phyloP scores from a whole-genome alignment of 2,797 vertebrate genomes.

The Sylvilagus floridanus region DNA sequence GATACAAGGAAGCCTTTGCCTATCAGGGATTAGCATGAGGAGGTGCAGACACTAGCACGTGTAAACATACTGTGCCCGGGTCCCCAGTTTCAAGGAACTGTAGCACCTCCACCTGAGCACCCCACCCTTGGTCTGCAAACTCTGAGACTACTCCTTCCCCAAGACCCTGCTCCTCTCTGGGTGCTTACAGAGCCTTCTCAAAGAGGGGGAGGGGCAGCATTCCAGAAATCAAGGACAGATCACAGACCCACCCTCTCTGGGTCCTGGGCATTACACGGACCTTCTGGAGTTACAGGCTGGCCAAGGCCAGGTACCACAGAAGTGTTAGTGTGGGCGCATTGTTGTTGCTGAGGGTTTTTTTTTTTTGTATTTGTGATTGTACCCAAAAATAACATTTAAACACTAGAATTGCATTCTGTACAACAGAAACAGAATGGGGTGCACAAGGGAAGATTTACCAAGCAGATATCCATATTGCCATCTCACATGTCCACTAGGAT shows the following conservation, averaged over 20 bases:
- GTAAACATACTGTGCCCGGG: neutral
- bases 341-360: neutral
- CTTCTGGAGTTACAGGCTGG: neutral
- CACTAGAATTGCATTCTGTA: neutral
- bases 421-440: neutral
- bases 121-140: neutral
- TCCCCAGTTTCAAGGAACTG: neutral
- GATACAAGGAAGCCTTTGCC: neutral
- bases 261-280: neutral
- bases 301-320: neutral
- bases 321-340: neutral
- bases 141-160: neutral
- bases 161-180: neutral
- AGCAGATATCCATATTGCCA: neutral
- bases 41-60: neutral
- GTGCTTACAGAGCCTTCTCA: neutral
- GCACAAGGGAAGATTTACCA: neutral
- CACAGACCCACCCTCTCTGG: neutral
- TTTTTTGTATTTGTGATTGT: slow-evolving; percentile 5
- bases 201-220: neutral
- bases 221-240: neutral
- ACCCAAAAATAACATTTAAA: neutral
- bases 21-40: neutral
- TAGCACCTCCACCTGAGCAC: neutral
- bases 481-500: neutral